Evolutionary conservation across 2,113 vertebrate genomes (phyloP).

Genomic region (Ictidomys tridecemlineatus): DNA sequence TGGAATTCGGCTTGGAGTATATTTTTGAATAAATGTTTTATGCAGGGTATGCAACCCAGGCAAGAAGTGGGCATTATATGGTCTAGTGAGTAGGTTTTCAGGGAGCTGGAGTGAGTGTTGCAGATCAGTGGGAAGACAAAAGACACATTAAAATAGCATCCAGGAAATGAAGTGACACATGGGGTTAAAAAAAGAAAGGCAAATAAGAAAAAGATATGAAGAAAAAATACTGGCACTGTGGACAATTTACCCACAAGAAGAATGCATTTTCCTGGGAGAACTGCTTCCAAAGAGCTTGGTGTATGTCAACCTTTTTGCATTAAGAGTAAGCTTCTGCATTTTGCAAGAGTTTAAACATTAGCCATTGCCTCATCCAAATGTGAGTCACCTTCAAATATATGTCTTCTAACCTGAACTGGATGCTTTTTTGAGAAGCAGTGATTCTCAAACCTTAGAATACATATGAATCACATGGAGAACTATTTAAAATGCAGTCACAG

Average conservation of each 20-base stretch:
- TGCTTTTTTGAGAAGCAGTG: background rate
- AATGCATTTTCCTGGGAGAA: background rate
- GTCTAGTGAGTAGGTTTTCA: background rate
- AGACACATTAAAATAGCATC: background rate
- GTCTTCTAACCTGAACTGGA: background rate
- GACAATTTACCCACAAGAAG: background rate
- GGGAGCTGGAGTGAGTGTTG: background rate
- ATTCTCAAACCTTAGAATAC: background rate
- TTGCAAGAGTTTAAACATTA: background rate
- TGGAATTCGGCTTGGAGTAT: background rate
- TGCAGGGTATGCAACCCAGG: background rate
- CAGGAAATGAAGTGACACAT: background rate
- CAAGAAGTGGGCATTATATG: accelerated
- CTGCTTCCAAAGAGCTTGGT: background rate
- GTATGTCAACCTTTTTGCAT: background rate
- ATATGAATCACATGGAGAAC: background rate
- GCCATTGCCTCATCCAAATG: background rate
- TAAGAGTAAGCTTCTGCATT: background rate
- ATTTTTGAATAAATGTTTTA: background rate
- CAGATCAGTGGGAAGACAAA: background rate
- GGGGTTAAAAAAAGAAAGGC: background rate
- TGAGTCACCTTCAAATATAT: background rate
- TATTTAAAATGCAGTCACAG: background rate
- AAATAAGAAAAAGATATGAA: background rate
- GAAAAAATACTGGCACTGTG: background rate